Evolutionary conservation across 2,797 vertebrate genomes (phyloP).

Genomic region (Clarias pachynema): DNA sequence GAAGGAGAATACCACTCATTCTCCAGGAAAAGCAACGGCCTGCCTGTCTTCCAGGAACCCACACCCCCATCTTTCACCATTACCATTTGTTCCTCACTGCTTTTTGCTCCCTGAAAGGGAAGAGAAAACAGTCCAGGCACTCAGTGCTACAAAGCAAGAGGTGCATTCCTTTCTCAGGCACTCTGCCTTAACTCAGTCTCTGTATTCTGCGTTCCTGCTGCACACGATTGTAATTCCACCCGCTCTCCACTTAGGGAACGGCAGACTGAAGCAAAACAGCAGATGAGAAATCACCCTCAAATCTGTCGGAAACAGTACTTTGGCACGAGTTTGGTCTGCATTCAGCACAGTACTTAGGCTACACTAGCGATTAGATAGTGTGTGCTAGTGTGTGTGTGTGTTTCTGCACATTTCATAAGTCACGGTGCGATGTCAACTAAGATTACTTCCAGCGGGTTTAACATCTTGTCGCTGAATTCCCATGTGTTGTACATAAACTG

Average conservation of each 20-base stretch:
- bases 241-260: conserved; percentile 41
- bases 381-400: conserved; percentile 43
- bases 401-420: conserved; percentile 46
- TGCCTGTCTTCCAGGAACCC: conserved; percentile 64
- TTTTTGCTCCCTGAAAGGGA: conserved; percentile 55
- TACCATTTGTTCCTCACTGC: conserved; percentile 54
- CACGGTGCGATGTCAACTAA: conserved; percentile 35
- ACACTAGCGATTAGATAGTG: conserved; percentile 60
- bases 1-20: conserved; percentile 78
- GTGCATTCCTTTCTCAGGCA: conserved; percentile 54
- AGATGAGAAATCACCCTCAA: conserved; percentile 64
- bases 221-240: conserved; percentile 55
- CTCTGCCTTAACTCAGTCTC: conserved; percentile 58
- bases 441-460: conserved; percentile 40
- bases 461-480: conserved; percentile 48
- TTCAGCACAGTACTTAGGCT: conserved; percentile 64
- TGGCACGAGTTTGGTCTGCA: conserved; percentile 62
- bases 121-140: conserved; percentile 59
- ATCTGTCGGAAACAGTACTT: conserved; percentile 65
- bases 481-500: conserved; percentile 42
- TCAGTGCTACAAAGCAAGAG: conserved; percentile 46
- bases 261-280: conserved; percentile 58
- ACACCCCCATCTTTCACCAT: conserved; percentile 58
- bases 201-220: conserved; percentile 48
- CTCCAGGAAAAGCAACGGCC: conserved; percentile 67